Base-by-base conservation (phyloP, 2,113 vertebrate genomes). In the Anhinga rufa region DNA sequence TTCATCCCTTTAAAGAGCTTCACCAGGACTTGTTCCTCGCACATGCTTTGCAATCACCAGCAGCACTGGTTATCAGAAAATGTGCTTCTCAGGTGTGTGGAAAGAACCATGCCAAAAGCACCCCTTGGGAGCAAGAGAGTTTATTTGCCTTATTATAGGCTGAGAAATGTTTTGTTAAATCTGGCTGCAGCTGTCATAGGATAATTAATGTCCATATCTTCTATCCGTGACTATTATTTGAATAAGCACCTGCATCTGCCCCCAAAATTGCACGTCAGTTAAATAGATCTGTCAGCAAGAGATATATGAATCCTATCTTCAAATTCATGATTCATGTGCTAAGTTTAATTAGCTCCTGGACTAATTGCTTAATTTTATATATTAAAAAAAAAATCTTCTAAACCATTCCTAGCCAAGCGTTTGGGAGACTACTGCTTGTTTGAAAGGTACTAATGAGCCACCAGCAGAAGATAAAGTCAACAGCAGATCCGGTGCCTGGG, bases 81-180 rank as follows among this genome's bases (percentile, higher is more conserved):
- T 75, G 46, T 46, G 16, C 44, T 83, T 76, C 54, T 86, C 66
- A 65, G 55, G 17, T 4, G 2, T 32, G 48, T 40, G 69, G 36
- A 49, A 91, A 60, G 21, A 8, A 60, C 38, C 0, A 1, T n/a
- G 54, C 64, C 74, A 88, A 76, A 89, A 92, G 48, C 55, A 80
- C 17, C 7, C 32, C 69, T 78, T 0, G 2, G 36, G 36, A 90
- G 57, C 51, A 57, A 26, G 58, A 77, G 8, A 61, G 42, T 58
- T 88, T 95, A 82, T 87, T 92, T 86, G 75, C 75, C 25, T 86
- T 87, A 65, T 66, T 87, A 65, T 57, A 46, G 75, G 44, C 9
- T 13, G 69, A 90, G 18, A 78, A 82, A 82, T 90, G 46, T 89
- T 96, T 91, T 85, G 34, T 93, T 93, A 82, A 90, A 79, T 82